These are phyloP conservation scores for Catharus bicknelli DNA, from an alignment of 2,113 vertebrate species.

Conservation along the genomic window DNA sequence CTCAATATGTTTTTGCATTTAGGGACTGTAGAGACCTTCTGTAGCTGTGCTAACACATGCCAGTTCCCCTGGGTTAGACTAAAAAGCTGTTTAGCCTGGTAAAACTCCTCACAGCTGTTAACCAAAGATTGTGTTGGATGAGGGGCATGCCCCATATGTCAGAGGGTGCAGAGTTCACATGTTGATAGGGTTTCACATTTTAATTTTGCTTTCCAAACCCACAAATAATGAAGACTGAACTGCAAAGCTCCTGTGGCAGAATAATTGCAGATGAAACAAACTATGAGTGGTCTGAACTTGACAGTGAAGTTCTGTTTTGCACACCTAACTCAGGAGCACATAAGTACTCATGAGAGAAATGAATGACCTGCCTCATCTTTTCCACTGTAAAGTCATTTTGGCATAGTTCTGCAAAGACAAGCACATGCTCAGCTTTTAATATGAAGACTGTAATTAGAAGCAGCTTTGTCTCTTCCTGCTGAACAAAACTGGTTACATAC, in stretches of 20 bases:
- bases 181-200: slow-evolving; percentile 49
- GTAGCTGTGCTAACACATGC: slow-evolving; percentile 59
- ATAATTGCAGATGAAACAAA: not conserved
- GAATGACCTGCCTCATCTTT: not conserved
- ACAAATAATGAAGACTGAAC: slow-evolving; percentile 6
- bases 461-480: not conserved
- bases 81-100: slow-evolving; percentile 62
- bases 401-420: not conserved
- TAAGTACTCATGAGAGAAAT: not conserved
- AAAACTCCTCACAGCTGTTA: slow-evolving; percentile 64
- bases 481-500: not conserved
- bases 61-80: slow-evolving; percentile 35
- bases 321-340: not conserved
- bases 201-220: slow-evolving; percentile 42
- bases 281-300: not conserved
- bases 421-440: not conserved
- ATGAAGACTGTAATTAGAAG: not conserved
- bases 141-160: slow-evolving; percentile 56
- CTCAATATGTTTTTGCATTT: slow-evolving; percentile 70
- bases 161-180: slow-evolving; percentile 39
- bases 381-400: not conserved
- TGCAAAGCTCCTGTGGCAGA: not conserved
- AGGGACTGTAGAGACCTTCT: slow-evolving; percentile 56
- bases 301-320: not conserved
- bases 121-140: slow-evolving; percentile 49